A percentile compares a stretch with the other conserved stretches of the same genome.
Conservation (phyloP, 2,888 invertebrate species). For the Dynastes hyllus region DNA sequence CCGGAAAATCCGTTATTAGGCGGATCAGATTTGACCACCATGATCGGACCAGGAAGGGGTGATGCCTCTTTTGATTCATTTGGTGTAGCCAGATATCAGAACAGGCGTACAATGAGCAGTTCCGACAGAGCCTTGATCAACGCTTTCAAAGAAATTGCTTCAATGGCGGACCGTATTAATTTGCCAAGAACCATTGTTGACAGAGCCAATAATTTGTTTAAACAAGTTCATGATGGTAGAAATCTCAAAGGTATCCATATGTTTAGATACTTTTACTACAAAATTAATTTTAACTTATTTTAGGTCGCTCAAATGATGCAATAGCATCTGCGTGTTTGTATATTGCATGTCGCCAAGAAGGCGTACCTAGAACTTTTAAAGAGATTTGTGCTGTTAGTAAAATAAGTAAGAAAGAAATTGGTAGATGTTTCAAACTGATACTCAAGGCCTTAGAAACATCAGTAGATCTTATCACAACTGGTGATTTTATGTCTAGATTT, state of each 20-base stretch:
- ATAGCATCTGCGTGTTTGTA: constrained; percentile 99
- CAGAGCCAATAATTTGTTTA: constrained; percentile 96
- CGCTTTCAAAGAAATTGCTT: constrained; percentile 97
- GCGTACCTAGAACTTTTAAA: constrained; percentile 98
- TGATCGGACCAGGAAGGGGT: constrained; percentile 85
- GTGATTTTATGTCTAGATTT: constrained; percentile 99
- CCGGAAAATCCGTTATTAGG: constrained; percentile 97
- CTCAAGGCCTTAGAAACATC: constrained; percentile 97
- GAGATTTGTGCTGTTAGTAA: constrained; percentile 99
- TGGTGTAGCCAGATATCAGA: constrained; percentile 85
- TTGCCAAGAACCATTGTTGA: constrained; percentile 97
- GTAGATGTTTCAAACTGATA: constrained; percentile 97
- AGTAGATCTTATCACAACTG: constrained; percentile 91
- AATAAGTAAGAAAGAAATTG: constrained; percentile 99
- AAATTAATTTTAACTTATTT: constrained; percentile 41
- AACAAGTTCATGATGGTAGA: constrained; percentile 98
- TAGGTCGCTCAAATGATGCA: constrained; percentile 91
- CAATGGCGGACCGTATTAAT: constrained; percentile 99
- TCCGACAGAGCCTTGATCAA: constrained; percentile 96
- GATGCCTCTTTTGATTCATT: constrained; percentile 93
- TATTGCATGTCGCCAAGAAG: constrained; percentile 98
- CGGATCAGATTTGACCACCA: constrained; percentile 97
- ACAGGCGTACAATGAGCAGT: constrained; percentile 89
- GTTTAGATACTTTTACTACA: too few relatives aligned
- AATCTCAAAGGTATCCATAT: constrained; percentile 84